Conservation (phyloP, 2,888 invertebrate genomes). For the Cremastinae sp. region DNA sequence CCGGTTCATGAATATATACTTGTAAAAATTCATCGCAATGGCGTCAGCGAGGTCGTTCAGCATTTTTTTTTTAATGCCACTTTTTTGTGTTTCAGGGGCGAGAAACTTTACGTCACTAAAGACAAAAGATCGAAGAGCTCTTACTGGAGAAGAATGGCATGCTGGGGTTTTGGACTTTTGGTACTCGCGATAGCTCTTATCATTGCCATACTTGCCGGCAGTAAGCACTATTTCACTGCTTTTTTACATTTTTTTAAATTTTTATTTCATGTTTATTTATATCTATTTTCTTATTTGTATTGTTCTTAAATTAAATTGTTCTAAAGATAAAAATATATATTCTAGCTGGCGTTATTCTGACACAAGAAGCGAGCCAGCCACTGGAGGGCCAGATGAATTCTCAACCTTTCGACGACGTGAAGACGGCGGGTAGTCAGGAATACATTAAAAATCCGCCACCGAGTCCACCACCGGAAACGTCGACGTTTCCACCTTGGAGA, state of each 20-base stretch:
- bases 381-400: slow-evolving; percentile 80
- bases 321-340: too few relatives aligned
- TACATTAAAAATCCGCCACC: slow-evolving; percentile 76
- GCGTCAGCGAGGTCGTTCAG: too few relatives aligned
- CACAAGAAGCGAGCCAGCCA: slow-evolving; percentile 83
- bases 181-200: slow-evolving; percentile 86
- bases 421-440: slow-evolving; percentile 80
- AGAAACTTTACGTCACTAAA: slow-evolving; percentile 91
- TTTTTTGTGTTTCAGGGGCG: slow-evolving; percentile 85
- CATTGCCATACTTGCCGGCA: slow-evolving; percentile 88
- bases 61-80: background rate
- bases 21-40: too few relatives aligned
- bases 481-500: slow-evolving; percentile 75
- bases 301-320: too few relatives aligned
- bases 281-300: too few relatives aligned
- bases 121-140: slow-evolving; percentile 88
- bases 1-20: too few relatives aligned
- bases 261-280: too few relatives aligned
- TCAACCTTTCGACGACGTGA: slow-evolving; percentile 83
- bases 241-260: slow-evolving; percentile 61
- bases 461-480: slow-evolving; percentile 76
- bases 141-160: slow-evolving; percentile 84
- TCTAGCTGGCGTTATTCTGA: slow-evolving; percentile 87
- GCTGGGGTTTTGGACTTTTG: slow-evolving; percentile 87
- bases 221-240: slow-evolving; percentile 81